Evolutionary conservation across 2,888 invertebrate genomes (phyloP).

Genomic region (Tuberolachnus salignus): DNA sequence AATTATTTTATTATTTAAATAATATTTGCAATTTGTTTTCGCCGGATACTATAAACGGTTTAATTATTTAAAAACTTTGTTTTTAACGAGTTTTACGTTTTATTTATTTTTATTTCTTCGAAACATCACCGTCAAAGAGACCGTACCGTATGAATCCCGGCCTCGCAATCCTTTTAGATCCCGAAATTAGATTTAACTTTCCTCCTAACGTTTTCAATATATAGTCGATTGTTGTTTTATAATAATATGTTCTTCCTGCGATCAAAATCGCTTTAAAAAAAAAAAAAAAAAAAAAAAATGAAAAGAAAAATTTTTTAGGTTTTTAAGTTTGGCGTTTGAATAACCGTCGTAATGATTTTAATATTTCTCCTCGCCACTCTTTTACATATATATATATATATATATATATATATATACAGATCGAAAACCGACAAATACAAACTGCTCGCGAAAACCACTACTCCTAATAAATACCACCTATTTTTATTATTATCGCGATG

Average conservation of each 20-base stretch:
- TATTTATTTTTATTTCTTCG: background rate
- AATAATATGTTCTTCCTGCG: background rate
- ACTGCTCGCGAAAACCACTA: too few species aligned
- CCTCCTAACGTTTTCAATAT: background rate
- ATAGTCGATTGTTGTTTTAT: background rate
- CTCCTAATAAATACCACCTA: too few species aligned
- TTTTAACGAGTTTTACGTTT: slow-evolving; percentile 12
- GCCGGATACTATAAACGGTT: background rate
- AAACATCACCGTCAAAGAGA: slow-evolving; percentile 2
- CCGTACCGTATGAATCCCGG: background rate
- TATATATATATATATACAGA: too few species aligned
- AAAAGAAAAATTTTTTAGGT: slow-evolving; percentile 8
- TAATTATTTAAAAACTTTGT: slow-evolving; percentile 24
- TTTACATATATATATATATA: too few species aligned
- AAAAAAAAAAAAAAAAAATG: too few species aligned
- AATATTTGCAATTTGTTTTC: slow-evolving; percentile 11
- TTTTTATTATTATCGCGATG: too few species aligned
- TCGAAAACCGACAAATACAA: too few species aligned
- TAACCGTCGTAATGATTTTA: too few species aligned
- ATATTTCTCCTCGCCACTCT: too few species aligned
- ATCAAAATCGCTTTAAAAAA: background rate
- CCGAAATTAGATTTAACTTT: slow-evolving; percentile 10
- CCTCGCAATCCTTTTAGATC: background rate
- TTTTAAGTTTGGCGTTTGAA: background rate
- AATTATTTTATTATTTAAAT: background rate